Evolutionary conservation across 2,113 vertebrate genomes (phyloP).

Genomic region (Diadophis punctatus): DNA sequence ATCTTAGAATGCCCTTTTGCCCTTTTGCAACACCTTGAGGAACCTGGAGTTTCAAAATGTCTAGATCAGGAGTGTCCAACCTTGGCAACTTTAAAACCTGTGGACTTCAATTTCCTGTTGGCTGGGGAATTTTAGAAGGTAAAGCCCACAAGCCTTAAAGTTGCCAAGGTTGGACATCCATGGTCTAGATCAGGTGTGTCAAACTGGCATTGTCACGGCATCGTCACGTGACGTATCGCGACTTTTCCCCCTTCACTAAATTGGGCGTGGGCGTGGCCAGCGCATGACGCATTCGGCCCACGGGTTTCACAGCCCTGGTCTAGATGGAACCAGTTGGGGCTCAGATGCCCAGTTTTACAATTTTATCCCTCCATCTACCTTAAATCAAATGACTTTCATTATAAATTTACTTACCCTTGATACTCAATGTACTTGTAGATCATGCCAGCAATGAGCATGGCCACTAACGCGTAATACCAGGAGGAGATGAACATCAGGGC

Average conservation of each 20-base stretch:
- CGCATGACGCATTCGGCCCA: too few relatives aligned
- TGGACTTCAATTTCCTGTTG: too few relatives aligned
- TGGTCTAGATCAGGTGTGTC: too few relatives aligned
- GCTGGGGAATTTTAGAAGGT: too few relatives aligned
- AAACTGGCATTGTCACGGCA: too few relatives aligned
- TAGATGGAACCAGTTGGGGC: neutral
- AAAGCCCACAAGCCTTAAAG: too few relatives aligned
- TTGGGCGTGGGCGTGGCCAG: too few relatives aligned
- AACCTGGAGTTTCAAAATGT: neutral
- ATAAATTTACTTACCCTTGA: slow-evolving; percentile 82
- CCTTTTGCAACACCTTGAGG: neutral
- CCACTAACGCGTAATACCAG: slow-evolving; percentile 97
- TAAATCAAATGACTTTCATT: neutral
- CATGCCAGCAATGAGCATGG: slow-evolving; percentile 97
- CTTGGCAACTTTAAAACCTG: too few relatives aligned
- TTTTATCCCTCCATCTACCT: neutral
- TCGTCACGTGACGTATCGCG: too few relatives aligned
- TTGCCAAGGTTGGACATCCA: too few relatives aligned
- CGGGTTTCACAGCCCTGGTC: neutral
- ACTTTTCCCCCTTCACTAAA: too few relatives aligned
- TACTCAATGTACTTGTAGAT: slow-evolving; percentile 99
- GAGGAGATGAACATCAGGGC: slow-evolving; percentile 98
- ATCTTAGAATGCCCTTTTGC: neutral
- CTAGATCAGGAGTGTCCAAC: too few relatives aligned
- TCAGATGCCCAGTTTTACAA: neutral